Evolutionary conservation across 2,888 invertebrate species (phyloP).

Genomic region (Perizoma flavofasciatum): DNA sequence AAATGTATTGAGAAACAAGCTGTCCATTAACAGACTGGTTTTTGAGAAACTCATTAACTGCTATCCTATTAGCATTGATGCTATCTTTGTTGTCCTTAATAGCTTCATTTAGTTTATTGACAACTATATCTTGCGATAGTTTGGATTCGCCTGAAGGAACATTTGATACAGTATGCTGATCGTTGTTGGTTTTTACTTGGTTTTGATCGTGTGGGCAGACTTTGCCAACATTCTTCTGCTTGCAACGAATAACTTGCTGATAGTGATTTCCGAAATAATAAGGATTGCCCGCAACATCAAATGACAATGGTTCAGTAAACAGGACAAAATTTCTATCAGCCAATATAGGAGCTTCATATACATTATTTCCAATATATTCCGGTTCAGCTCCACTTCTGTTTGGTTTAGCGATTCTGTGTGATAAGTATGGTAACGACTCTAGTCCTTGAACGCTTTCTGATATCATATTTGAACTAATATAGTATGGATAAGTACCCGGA

Average conservation of each 20-base stretch:
- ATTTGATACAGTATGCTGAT: background rate
- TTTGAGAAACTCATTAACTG: slow-evolving; percentile 20
- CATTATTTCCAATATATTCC: slow-evolving; percentile 4
- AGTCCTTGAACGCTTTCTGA: slow-evolving; percentile 6
- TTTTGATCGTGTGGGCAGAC: slow-evolving; percentile 10
- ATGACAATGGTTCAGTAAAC: slow-evolving; percentile 7
- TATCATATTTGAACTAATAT: slow-evolving; percentile 5
- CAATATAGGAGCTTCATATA: slow-evolving; percentile 2
- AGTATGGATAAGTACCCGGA: slow-evolving; percentile 8
- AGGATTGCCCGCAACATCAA: slow-evolving; percentile 8
- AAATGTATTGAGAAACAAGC: slow-evolving; percentile 35
- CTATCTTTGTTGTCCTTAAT: background rate
- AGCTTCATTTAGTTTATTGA: slow-evolving; percentile 7
- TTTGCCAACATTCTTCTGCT: slow-evolving; percentile 2
- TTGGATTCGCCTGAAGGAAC: background rate
- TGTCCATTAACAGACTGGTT: slow-evolving; percentile 20
- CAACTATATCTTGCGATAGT: background rate
- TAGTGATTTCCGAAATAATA: slow-evolving; percentile 9
- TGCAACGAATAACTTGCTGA: slow-evolving; percentile 10
- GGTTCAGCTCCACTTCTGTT: slow-evolving; percentile 1
- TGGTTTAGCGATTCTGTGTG: slow-evolving; percentile 2
- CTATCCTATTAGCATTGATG: slow-evolving; percentile 7
- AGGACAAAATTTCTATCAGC: slow-evolving; percentile 10
- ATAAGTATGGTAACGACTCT: slow-evolving; percentile 10
- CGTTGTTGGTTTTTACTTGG: background rate